These are phyloP conservation scores for Aix galericulata DNA, from an alignment of 2,113 vertebrate genomes.

Conservation along the genomic window DNA sequence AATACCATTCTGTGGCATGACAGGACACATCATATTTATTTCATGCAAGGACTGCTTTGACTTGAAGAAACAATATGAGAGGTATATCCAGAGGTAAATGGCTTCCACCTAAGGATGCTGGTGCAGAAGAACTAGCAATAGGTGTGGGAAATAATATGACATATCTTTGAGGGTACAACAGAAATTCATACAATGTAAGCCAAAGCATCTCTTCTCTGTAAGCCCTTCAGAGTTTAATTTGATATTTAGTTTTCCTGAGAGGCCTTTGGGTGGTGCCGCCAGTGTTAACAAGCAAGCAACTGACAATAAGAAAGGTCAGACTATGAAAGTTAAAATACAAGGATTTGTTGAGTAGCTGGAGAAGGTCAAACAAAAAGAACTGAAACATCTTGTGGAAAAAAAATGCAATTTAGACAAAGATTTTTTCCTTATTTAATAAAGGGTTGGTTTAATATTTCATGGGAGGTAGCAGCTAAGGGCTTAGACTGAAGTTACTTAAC, in stretches of 20 bases:
- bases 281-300: background rate
- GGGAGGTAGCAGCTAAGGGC: background rate
- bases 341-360: background rate
- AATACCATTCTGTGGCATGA: background rate
- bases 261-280: background rate
- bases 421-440: background rate
- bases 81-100: background rate
- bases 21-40: background rate
- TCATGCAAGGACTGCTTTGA: background rate
- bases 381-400: background rate
- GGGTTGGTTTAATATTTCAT: background rate
- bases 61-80: background rate
- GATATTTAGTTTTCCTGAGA: background rate
- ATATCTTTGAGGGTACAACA: background rate
- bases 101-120: background rate
- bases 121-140: background rate
- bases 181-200: background rate
- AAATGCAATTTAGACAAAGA: background rate
- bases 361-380: constrained; percentile 34
- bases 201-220: background rate
- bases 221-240: background rate
- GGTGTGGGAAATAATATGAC: background rate
- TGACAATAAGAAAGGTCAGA: constrained; percentile 45
- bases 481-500: background rate
- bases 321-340: constrained; percentile 4